Percentiles rank a stretch among this genome's conserved stretches.
These are phyloP conservation scores for Mastomys coucha DNA, from an alignment of 2,113 vertebrate species.

Conservation along the genomic window DNA sequence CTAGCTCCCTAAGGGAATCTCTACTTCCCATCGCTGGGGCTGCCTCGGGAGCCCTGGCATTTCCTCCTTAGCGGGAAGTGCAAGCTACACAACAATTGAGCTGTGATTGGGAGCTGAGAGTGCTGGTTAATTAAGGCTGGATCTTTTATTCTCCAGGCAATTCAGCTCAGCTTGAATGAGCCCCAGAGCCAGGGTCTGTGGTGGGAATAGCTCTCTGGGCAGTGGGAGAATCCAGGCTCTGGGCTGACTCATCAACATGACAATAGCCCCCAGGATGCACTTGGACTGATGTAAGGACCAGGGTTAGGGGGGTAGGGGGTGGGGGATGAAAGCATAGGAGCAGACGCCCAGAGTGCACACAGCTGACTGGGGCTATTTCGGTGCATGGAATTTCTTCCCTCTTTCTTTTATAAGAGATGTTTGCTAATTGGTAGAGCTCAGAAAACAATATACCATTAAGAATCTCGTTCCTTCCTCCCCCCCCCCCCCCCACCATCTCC, in stretches of 20 bases:
- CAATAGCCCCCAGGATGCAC: constrained; percentile 91
- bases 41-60: constrained; percentile 72
- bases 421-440: constrained; percentile 85
- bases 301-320: constrained; percentile 60
- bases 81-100: constrained; percentile 72
- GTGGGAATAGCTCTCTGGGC: constrained; percentile 91
- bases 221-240: constrained; percentile 82
- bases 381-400: constrained; percentile 80
- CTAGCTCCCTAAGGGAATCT: constrained; percentile 60
- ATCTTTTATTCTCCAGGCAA: constrained; percentile 89
- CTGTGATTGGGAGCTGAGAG: constrained; percentile 76
- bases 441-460: constrained; percentile 78
- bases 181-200: constrained; percentile 84
- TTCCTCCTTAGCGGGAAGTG: constrained; percentile 65
- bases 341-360: constrained; percentile 87
- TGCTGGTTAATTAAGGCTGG: constrained; percentile 87
- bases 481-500: constrained; percentile 39
- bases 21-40: constrained; percentile 35
- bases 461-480: constrained; percentile 63
- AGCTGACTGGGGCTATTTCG: constrained; percentile 84
- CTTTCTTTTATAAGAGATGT: constrained; percentile 76
- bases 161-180: constrained; percentile 86
- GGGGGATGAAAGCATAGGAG: constrained; percentile 63
- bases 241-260: constrained; percentile 90
- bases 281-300: constrained; percentile 89